Percentiles rank a stretch among this genome's conserved stretches.
Evolutionary conservation across 2,888 invertebrate species (phyloP).

Genomic region (Hypselothyrea guttata): DNA sequence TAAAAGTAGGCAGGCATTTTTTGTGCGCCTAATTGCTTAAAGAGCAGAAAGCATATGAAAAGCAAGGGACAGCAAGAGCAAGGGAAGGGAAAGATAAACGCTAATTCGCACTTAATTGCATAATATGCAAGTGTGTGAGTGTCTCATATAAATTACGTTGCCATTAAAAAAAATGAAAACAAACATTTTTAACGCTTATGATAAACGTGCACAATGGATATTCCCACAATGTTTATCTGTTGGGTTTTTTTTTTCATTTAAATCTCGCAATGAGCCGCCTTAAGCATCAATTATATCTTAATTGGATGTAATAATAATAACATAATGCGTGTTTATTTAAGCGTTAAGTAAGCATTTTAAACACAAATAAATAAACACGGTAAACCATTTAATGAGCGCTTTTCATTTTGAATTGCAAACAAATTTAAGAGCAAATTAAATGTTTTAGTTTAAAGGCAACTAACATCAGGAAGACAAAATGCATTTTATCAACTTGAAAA

Average conservation of each 20-base stretch:
- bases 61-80: background rate
- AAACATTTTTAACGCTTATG: constrained; percentile 6
- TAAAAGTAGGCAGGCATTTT: constrained; percentile 43
- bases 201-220: constrained; percentile 14
- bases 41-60: constrained; percentile 9
- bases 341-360: too few species aligned
- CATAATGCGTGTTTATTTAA: constrained; percentile 7
- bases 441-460: too few species aligned
- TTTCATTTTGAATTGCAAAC: too few species aligned
- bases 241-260: background rate
- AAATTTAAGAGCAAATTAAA: too few species aligned
- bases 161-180: background rate
- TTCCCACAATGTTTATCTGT: background rate
- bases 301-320: constrained; percentile 12
- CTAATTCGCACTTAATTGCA: constrained; percentile 46
- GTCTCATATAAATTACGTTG: constrained; percentile 30
- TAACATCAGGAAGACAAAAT: too few species aligned
- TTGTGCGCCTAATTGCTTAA: constrained; percentile 50
- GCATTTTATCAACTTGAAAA: too few species aligned
- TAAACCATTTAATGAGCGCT: too few species aligned
- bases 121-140: constrained; percentile 17
- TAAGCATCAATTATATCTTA: constrained; percentile 18
- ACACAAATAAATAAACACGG: too few species aligned
- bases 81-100: constrained; percentile 4
- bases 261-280: background rate